Evolutionary conservation across 2,113 vertebrate genomes (phyloP), one percentile per base, ranked within the genome.

Genomic region (Camelus dromedarius): DNA sequence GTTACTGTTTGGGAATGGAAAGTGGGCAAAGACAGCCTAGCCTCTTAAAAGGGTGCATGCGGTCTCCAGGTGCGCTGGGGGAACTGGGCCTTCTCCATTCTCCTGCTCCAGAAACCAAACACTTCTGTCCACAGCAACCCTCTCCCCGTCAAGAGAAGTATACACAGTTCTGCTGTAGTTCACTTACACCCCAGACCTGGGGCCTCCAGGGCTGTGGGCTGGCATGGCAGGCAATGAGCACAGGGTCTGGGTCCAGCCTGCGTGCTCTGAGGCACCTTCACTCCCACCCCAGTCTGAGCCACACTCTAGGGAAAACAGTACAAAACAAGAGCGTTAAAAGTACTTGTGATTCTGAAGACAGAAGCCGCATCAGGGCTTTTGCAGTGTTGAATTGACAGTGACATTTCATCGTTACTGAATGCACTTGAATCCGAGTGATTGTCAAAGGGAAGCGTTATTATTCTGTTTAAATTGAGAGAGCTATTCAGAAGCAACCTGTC

Each of bases 141-240:
- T 58, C 28, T 32, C 3, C 4, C 3, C 5, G 24, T 22, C 54
- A 30, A 8, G 30, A 69, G 8, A 58, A 52, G 16, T 28, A 67
- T 24, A 46, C 22, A 1, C 8, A 48, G 20, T 42, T 54, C 56
- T 76, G n/a, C 26, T 20, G 18, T 35, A 15, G 35, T 32, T 75
- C 60, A 35, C 73, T 20, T 80, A 56, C 12, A 35, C 8, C 60
- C 2, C 35, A 69, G 30, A 38, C 54, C 52, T 42, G 38, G 52
- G 4, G 26, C 10, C 24, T 8, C 60, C 24, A 12, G 32, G 15
- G 58, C 72, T 64, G 32, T 16, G 15, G 12, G 64, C 20, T 2
- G 16, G 7, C 3, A 3, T n/a, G 8, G 28, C 2, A 19, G 38
- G 30, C 38, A 48, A 28, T 2, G 15, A n/a, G 14, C 2, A 11